Evolutionary conservation across 2,888 invertebrate genomes (phyloP).

Genomic region (Quadroppia sp.): DNA sequence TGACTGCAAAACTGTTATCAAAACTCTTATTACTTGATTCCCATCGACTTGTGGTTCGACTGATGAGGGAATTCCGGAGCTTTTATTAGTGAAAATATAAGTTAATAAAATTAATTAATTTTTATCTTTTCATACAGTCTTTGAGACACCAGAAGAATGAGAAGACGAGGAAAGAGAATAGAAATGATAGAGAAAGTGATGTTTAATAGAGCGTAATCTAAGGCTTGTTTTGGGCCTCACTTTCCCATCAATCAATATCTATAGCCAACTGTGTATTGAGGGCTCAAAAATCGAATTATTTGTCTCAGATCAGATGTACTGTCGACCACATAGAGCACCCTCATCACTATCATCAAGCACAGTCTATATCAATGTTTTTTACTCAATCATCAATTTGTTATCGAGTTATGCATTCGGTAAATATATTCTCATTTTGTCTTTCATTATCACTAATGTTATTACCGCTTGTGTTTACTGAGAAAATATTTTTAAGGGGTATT

Average conservation of each 20-base stretch:
- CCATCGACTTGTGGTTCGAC: background rate
- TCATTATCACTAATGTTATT: background rate
- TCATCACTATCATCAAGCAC: no score
- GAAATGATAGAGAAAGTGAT: background rate
- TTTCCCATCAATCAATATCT: constrained; percentile 29
- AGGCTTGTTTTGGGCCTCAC: constrained; percentile 2
- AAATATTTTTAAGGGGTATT: no score
- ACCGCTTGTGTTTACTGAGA: no score
- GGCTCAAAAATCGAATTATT: constrained; percentile 8
- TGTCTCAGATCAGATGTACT: constrained; percentile 8
- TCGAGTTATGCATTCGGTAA: constrained; percentile 9
- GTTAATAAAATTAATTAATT: constrained; percentile 34
- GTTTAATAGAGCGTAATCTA: constrained; percentile 28
- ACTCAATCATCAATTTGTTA: constrained; percentile 14
- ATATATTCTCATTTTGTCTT: background rate
- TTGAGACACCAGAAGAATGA: constrained; percentile 8
- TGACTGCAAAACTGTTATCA: no score
- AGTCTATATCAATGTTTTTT: constrained; percentile 19
- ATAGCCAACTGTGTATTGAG: constrained; percentile 2
- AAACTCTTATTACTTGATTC: background rate
- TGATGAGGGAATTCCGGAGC: constrained; percentile 19
- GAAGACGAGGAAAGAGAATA: background rate
- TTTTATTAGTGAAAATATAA: constrained; percentile 23
- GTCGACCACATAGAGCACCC: no score
- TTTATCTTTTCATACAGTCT: constrained; percentile 16